Conservation (phyloP, 1,140 invertebrate genomes). For the Mycetomoellerius zeteki region DNA sequence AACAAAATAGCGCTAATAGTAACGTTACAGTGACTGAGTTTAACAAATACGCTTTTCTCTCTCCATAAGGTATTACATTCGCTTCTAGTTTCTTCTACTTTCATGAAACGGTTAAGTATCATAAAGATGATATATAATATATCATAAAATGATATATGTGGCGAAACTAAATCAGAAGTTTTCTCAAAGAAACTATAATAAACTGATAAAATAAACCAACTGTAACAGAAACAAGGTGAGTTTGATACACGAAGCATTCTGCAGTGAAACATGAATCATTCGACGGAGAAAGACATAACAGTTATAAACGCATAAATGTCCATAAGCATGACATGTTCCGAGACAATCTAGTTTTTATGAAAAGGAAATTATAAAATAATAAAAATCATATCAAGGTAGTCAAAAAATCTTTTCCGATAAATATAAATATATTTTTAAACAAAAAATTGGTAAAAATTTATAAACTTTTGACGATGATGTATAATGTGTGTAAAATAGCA, state of each 20-base stretch:
- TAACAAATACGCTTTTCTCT: constrained; percentile 34
- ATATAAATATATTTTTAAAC: not conserved
- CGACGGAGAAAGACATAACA: constrained; percentile 34
- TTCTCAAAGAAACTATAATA: constrained; percentile 11
- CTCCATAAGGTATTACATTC: constrained; percentile 25
- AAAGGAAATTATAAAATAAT: constrained; percentile 28
- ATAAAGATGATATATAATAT: constrained; percentile 14
- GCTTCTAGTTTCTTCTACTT: constrained; percentile 35
- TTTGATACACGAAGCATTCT: constrained; percentile 37
- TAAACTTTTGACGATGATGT: not conserved
- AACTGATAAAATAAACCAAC: not conserved
- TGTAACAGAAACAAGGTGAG: constrained; percentile 14
- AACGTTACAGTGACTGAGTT: constrained; percentile 18
- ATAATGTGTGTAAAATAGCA: not conserved
- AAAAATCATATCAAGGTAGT: not conserved
- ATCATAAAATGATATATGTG: constrained; percentile 22
- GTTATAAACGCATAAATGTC: constrained; percentile 60
- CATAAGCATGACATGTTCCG: constrained; percentile 33
- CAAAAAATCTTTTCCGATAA: not conserved
- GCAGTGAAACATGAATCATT: constrained; percentile 56
- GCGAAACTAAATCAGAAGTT: constrained; percentile 47
- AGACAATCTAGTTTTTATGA: constrained; percentile 11
- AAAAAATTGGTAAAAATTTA: not conserved
- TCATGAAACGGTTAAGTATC: constrained; percentile 26
- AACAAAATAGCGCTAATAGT: not conserved